Evolutionary conservation across 92 coral and sea anemone genomes (phyloP).

Genomic region (Virgularia gustaviana): DNA sequence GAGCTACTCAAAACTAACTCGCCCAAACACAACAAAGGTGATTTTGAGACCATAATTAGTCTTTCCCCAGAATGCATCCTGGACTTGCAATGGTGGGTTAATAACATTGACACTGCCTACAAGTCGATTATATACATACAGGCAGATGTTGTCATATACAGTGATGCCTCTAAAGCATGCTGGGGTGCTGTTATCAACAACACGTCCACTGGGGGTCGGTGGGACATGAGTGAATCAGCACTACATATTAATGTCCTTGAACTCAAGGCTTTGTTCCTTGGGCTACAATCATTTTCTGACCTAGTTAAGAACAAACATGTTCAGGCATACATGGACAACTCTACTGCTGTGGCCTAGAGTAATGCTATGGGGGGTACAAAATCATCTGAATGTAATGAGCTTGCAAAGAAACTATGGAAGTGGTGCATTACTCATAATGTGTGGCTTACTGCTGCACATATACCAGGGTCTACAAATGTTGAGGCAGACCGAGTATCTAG

Average conservation of each 20-base stretch:
- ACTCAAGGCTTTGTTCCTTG: conserved; percentile 2
- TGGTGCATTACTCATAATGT: conserved; percentile 1
- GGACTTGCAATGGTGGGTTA: conserved; percentile 55
- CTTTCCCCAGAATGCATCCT: conserved; percentile 19
- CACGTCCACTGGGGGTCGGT: background rate
- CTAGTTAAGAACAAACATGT: background rate
- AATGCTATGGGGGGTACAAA: conserved; percentile 14
- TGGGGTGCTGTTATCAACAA: background rate
- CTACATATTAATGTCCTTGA: background rate
- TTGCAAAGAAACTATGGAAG: conserved; percentile 2
- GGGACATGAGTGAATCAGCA: background rate
- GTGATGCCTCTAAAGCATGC: background rate
- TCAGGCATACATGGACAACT: background rate
- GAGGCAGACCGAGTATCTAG: conserved; percentile 43
- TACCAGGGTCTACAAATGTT: conserved; percentile 7
- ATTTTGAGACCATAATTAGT: conserved; percentile 20
- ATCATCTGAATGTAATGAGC: background rate
- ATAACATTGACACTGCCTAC: conserved; percentile 33
- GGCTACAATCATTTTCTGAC: background rate
- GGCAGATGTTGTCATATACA: conserved; percentile 27
- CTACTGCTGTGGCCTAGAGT: background rate
- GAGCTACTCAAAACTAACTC: conserved; percentile 44
- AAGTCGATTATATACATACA: conserved; percentile 21
- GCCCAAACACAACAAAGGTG: conserved; percentile 39
- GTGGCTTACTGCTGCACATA: conserved; percentile 1